Conservation (phyloP, 2,888 invertebrate genomes). For the Drosophila tanythrix region DNA sequence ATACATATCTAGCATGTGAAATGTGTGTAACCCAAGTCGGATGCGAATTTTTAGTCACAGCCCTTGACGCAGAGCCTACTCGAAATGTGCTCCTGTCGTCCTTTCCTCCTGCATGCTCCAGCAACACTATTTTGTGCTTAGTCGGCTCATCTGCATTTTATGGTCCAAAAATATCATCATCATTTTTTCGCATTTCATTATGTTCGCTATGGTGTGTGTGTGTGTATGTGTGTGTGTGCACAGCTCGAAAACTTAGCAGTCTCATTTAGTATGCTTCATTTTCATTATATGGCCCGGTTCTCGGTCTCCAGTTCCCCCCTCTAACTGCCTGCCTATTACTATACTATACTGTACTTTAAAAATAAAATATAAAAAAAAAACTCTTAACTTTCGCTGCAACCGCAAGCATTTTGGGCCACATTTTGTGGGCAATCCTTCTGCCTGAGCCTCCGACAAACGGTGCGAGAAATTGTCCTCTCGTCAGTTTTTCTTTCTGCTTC, state of each 20-base stretch:
- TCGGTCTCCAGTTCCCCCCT: constrained; percentile 13
- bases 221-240: constrained; percentile 30
- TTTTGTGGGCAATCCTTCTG: constrained; percentile 80
- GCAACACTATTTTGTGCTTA: constrained; percentile 79
- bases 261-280: constrained; percentile 79
- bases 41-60: constrained; percentile 31
- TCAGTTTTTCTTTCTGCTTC: constrained; percentile 31
- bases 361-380: constrained; percentile 28
- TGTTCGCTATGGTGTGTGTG: constrained; percentile 41
- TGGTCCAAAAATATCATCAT: constrained; percentile 80
- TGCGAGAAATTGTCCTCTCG: constrained; percentile 79
- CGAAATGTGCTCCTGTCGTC: constrained; percentile 39
- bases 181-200: constrained; percentile 81
- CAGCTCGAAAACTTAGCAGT: constrained; percentile 74
- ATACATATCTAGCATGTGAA: background rate
- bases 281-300: constrained; percentile 66
- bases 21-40: constrained; percentile 29
- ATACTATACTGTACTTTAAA: constrained; percentile 46
- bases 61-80: constrained; percentile 40
- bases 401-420: constrained; percentile 76
- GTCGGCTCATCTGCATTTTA: constrained; percentile 83
- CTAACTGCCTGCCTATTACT: constrained; percentile 48
- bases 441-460: constrained; percentile 65
- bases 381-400: constrained; percentile 79
- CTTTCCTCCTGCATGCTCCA: constrained; percentile 16